Evolutionary conservation across 2,797 vertebrate genomes (phyloP).

Genomic region (Triplophysa yarkandensis): DNA sequence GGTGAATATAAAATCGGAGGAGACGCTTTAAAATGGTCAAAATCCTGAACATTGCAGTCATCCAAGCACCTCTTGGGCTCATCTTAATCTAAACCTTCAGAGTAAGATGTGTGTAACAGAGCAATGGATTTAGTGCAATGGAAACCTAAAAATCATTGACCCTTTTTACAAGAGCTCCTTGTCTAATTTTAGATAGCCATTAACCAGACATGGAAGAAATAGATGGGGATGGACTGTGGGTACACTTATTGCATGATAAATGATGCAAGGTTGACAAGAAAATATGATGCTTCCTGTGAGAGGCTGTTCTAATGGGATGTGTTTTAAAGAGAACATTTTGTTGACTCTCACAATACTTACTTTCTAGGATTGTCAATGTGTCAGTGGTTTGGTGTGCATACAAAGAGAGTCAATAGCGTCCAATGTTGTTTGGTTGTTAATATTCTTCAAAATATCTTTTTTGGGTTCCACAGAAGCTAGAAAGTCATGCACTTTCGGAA

Average conservation of each 20-base stretch:
- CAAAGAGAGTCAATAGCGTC: no score
- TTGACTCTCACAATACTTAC: conserved; percentile 36
- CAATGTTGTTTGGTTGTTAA: no score
- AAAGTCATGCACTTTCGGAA: no score
- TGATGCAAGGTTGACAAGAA: conserved; percentile 40
- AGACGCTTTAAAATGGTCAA: conserved; percentile 60
- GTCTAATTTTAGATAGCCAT: conserved; percentile 65
- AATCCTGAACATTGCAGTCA: conserved; percentile 57
- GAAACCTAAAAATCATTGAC: conserved; percentile 57
- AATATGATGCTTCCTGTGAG: conserved; percentile 37
- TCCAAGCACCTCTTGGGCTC: conserved; percentile 50
- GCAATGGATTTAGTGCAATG: conserved; percentile 47
- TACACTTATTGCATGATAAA: conserved; percentile 44
- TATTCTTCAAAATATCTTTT: no score
- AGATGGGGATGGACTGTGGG: conserved; percentile 23
- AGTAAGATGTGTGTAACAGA: conserved; percentile 57
- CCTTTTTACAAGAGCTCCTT: conserved; percentile 48
- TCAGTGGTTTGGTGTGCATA: no score
- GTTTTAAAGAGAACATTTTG: conserved; percentile 26
- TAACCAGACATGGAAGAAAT: conserved; percentile 61
- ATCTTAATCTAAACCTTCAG: conserved; percentile 58
- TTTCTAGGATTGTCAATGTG: background rate
- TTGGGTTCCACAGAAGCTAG: no score
- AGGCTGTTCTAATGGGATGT: conserved; percentile 25
- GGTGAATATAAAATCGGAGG: conserved; percentile 63